These are phyloP conservation scores for Peromyscus maniculatus DNA, from an alignment of 2,113 vertebrate species.

Conservation along the genomic window DNA sequence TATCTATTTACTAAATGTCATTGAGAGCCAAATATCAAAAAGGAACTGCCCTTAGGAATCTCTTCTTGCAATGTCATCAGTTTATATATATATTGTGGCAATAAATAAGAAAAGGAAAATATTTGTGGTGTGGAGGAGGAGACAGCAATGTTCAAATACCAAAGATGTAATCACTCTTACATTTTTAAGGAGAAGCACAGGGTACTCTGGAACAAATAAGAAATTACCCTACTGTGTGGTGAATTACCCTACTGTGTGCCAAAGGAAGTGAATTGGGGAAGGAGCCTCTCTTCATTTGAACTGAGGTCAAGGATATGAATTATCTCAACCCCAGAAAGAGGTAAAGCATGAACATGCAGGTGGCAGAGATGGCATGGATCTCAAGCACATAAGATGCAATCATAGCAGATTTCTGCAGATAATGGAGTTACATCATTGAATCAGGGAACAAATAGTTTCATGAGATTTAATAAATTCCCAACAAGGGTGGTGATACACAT, in stretches of 20 bases:
- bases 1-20: not conserved
- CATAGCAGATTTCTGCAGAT: no score
- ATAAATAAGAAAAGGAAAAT: not conserved
- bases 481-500: no score
- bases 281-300: not conserved
- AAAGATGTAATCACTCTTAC: not conserved
- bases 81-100: not conserved
- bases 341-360: no score
- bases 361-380: no score
- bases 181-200: not conserved
- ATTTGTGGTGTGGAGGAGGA: not conserved
- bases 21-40: not conserved
- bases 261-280: not conserved
- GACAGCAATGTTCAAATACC: not conserved
- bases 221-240: no score
- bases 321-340: not conserved
- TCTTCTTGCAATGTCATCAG: not conserved
- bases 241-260: not conserved
- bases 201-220: not conserved
- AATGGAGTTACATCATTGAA: no score
- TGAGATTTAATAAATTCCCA: no score
- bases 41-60: not conserved
- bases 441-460: no score
- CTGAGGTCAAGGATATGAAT: not conserved
- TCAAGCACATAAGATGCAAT: no score